Conservation (phyloP, 2,888 invertebrate species). For the Cybosia mesomella region DNA sequence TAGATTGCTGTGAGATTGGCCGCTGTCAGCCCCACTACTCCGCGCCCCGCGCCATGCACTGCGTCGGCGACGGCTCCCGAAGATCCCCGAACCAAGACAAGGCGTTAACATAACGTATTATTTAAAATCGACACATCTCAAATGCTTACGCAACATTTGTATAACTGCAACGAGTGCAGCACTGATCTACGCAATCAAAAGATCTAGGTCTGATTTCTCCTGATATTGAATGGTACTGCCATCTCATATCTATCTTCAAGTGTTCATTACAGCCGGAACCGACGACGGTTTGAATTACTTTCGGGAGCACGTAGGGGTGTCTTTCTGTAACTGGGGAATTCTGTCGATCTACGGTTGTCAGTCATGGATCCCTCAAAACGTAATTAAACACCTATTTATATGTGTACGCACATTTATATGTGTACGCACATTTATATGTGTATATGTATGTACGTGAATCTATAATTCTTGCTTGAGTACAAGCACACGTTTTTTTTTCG, state of each 20-base stretch:
- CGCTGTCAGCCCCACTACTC: too few species aligned
- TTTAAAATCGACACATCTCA: not conserved
- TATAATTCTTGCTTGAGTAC: not conserved
- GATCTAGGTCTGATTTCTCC: not conserved
- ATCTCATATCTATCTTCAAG: conserved; percentile 8
- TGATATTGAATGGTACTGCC: conserved; percentile 6
- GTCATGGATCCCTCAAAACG: not conserved
- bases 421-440: too few species aligned
- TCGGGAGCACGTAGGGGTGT: conserved; percentile 2
- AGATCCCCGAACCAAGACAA: too few species aligned
- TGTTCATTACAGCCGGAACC: conserved; percentile 6
- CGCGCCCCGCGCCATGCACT: too few species aligned
- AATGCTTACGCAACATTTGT: not conserved
- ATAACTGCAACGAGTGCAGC: not conserved
- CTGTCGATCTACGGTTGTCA: conserved; percentile 3
- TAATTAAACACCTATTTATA: not conserved
- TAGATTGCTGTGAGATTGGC: too few species aligned
- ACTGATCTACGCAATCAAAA: not conserved
- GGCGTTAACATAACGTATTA: not conserved
- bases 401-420: too few species aligned
- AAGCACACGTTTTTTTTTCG: not conserved
- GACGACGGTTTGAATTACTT: conserved; percentile 4
- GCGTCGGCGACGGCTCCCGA: too few species aligned
- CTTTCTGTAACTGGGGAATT: not conserved
- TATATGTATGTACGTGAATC: not conserved